These are phyloP conservation scores for Drosophila baimaii DNA, from an alignment of 1,140 invertebrate genomes.

Conservation along the genomic window DNA sequence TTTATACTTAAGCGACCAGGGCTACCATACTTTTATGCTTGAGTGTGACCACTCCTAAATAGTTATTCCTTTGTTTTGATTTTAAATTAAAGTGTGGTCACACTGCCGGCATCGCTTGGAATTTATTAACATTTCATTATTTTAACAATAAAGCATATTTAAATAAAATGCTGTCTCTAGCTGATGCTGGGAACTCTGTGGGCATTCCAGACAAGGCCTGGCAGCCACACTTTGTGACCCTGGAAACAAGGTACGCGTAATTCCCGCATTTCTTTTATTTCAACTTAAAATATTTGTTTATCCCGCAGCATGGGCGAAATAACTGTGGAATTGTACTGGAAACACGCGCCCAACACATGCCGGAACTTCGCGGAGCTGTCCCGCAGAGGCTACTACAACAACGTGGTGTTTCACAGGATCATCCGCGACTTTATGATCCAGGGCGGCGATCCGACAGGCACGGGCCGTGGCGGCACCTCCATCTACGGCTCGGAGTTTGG, in stretches of 20 bases:
- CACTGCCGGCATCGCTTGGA: not conserved
- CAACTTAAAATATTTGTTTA: not conserved
- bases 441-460: conserved; percentile 96
- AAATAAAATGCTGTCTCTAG: conserved; percentile 40
- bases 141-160: not conserved
- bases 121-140: not conserved
- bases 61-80: not conserved
- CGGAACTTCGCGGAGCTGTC: conserved; percentile 98
- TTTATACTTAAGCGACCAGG: no score
- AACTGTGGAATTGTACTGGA: conserved; percentile 97
- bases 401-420: conserved; percentile 97
- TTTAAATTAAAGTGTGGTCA: not conserved
- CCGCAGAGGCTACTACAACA: conserved; percentile 97
- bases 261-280: no score
- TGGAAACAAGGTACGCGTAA: conserved; percentile 91
- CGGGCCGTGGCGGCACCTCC: conserved; percentile 96
- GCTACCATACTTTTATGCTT: no score
- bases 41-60: no score
- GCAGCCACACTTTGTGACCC: conserved; percentile 92
- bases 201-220: conserved; percentile 93
- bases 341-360: conserved; percentile 97
- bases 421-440: conserved; percentile 99
- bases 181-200: conserved; percentile 37
- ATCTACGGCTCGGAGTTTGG: conserved; percentile 98
- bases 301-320: conserved; percentile 95